A percentile compares a stretch with the other conserved stretches of the same genome.
These are phyloP conservation scores for Drosophila trapezifrons DNA, from an alignment of 1,140 invertebrate genomes.

Conservation along the genomic window DNA sequence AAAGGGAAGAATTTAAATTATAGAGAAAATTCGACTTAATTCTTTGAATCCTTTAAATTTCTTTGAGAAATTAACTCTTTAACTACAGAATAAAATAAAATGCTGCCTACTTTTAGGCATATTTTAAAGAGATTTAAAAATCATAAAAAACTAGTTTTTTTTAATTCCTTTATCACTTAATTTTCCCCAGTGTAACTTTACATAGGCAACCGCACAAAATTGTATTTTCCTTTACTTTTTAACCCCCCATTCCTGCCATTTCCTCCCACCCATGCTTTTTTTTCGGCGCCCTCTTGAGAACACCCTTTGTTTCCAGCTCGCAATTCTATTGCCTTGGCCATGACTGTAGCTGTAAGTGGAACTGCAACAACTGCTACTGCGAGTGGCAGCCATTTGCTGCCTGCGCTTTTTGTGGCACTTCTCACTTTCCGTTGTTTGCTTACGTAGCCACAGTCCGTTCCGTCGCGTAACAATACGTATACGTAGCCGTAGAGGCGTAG, in stretches of 20 bases:
- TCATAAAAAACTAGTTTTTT: too few species aligned
- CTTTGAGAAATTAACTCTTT: not conserved
- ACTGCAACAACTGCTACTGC: conserved; percentile 25
- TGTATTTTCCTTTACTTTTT: conserved; percentile 1
- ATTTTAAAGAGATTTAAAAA: not conserved
- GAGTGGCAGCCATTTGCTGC: conserved; percentile 50
- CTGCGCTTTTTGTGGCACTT: conserved; percentile 39
- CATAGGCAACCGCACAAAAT: not conserved
- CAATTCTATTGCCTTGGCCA: conserved; percentile 24
- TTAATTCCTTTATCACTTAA: not conserved
- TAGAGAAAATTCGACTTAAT: too few species aligned
- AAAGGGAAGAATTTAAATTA: too few species aligned
- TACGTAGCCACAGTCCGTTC: conserved; percentile 22
- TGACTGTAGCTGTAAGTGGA: conserved; percentile 30
- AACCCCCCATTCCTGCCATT: too few species aligned
- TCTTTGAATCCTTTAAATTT: too few species aligned
- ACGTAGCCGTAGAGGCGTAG: conserved; percentile 12
- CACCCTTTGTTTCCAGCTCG: not conserved
- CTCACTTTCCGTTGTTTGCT: conserved; percentile 54
- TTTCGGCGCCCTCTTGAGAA: not conserved
- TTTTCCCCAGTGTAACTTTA: not conserved
- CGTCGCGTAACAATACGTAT: conserved; percentile 27
- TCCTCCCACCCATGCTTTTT: not conserved
- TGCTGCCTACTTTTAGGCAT: too few species aligned
- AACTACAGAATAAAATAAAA: too few species aligned